These are phyloP conservation scores for Caloenas nicobarica DNA, from an alignment of 2,113 vertebrate species.

Conservation along the genomic window DNA sequence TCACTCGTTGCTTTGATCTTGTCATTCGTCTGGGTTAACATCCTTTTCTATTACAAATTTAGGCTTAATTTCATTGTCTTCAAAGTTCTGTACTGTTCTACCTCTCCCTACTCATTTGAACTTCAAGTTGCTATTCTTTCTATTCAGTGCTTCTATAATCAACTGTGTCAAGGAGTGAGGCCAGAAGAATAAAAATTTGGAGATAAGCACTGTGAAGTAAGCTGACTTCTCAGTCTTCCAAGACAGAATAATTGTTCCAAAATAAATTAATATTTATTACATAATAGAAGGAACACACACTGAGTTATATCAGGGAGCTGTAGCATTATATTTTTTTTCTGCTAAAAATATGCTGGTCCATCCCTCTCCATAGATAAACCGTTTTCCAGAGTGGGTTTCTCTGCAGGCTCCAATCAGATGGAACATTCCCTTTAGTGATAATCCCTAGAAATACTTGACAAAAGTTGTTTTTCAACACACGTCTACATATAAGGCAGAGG, in stretches of 20 bases:
- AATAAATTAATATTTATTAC: constrained; percentile 4
- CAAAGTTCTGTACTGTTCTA: constrained; percentile 39
- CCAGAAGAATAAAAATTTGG: constrained; percentile 11
- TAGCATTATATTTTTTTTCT: neutral
- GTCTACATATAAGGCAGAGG: neutral
- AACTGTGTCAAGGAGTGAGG: neutral
- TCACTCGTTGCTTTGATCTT: constrained; percentile 63
- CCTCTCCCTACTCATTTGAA: constrained; percentile 40
- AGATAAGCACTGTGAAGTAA: constrained; percentile 6
- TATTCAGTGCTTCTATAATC: constrained; percentile 33
- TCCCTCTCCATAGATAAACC: neutral
- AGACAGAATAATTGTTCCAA: constrained; percentile 14
- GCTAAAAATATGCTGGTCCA: neutral
- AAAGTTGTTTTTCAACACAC: neutral
- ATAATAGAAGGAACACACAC: neutral
- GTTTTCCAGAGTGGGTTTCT: neutral
- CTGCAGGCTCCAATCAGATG: neutral
- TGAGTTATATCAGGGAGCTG: neutral
- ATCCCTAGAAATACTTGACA: neutral
- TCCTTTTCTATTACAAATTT: constrained; percentile 62
- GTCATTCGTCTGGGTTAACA: constrained; percentile 57
- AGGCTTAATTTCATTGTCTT: constrained; percentile 62
- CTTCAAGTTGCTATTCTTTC: constrained; percentile 17
- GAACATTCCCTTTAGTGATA: neutral
- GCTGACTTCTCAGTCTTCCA: constrained; percentile 4